phyloP scores from a whole-genome alignment of 2,113 vertebrate species.

The Hipposideros armiger region DNA sequence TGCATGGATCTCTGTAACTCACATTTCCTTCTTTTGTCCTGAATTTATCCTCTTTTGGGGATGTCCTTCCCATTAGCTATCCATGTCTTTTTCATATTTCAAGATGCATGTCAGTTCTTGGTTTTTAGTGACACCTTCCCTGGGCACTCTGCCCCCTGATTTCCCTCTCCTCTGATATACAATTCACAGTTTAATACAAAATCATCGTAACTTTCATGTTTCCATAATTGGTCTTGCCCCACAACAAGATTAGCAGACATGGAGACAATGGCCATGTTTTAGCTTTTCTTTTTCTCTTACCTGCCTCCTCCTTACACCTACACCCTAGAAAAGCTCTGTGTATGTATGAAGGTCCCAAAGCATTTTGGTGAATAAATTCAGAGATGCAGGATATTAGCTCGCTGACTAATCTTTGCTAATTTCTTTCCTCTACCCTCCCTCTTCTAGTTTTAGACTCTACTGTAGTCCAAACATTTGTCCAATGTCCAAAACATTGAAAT shows the following conservation, averaged over 20 bases:
- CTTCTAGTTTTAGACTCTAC: not conserved
- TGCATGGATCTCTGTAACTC: not conserved
- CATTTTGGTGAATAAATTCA: not conserved
- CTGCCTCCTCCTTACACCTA: not conserved
- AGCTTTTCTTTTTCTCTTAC: not conserved
- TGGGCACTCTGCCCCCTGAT: not conserved
- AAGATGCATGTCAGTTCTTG: not conserved
- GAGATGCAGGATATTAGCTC: not conserved
- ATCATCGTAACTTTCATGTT: not conserved
- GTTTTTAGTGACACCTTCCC: not conserved
- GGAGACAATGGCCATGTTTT: not conserved
- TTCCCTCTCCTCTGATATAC: not conserved
- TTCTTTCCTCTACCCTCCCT: not conserved
- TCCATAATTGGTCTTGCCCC: not conserved
- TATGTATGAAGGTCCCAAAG: not conserved
- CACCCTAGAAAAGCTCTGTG: not conserved
- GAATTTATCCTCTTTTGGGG: not conserved
- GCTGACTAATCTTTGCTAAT: not conserved
- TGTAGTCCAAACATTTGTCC: not conserved
- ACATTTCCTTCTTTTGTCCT: not conserved
- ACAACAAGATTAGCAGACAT: not conserved
- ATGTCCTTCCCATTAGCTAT: not conserved
- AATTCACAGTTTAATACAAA: not conserved
- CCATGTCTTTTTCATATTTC: not conserved
- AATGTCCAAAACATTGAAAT: not conserved